Percentiles rank a stretch among this genome's conserved stretches.
Conservation (phyloP, 2,888 invertebrate genomes). For the Odiellus spinosus region DNA sequence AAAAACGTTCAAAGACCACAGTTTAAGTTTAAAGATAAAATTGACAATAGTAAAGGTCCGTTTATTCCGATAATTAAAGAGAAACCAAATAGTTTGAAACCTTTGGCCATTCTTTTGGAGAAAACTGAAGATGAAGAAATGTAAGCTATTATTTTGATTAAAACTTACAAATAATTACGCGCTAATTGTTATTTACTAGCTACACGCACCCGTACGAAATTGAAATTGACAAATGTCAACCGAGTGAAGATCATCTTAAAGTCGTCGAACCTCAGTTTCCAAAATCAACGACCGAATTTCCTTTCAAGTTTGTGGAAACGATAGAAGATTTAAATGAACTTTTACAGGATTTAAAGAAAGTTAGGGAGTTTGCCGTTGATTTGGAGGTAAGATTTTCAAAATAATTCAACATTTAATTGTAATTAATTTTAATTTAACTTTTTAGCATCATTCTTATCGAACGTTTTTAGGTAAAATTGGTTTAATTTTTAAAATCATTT, state of each 20-base stretch:
- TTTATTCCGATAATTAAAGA: conserved; percentile 69
- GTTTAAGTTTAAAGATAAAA: conserved; percentile 58
- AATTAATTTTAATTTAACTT: conserved; percentile 10
- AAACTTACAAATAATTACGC: no score
- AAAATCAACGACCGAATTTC: conserved; percentile 43
- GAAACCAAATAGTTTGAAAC: conserved; percentile 74
- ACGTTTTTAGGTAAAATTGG: no score
- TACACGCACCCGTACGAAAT: conserved; percentile 75
- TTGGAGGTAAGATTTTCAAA: conserved; percentile 44
- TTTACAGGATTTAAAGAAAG: conserved; percentile 45
- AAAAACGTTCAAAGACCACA: conserved; percentile 50
- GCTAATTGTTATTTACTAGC: conserved; percentile 33
- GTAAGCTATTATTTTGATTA: conserved; percentile 10
- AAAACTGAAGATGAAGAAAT: conserved; percentile 42
- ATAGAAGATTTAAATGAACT: conserved; percentile 46
- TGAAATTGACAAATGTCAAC: conserved; percentile 58
- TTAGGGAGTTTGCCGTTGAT: conserved; percentile 71
- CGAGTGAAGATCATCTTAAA: conserved; percentile 37
- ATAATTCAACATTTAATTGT: no score
- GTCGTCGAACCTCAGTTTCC: conserved; percentile 30
- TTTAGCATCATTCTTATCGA: conserved; percentile 72
- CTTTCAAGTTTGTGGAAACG: conserved; percentile 49
- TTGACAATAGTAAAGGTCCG: conserved; percentile 61
- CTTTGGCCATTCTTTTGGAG: conserved; percentile 54
- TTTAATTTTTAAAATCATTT: no score